Base-by-base conservation (phyloP, 2,113 vertebrate genomes). In the Syngnathus floridae region DNA sequence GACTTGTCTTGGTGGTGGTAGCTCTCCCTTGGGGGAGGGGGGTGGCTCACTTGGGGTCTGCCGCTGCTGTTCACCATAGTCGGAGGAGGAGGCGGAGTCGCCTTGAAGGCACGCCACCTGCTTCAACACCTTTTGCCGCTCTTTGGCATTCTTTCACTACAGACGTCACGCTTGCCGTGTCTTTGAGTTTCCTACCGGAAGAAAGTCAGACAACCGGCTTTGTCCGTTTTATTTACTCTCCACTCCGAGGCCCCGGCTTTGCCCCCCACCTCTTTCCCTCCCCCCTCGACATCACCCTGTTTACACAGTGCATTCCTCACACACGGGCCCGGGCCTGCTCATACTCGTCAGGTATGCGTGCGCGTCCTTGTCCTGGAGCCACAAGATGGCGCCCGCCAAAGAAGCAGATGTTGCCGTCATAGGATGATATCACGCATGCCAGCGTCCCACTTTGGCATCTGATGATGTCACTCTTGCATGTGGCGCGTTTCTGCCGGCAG, bases 291-390 rank as follows among this genome's bases (percentile, higher is more conserved):
- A n/a, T 41, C 11, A 0, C 76, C 13, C 64, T 88, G 86, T 90
- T 87, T 84, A 84, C 69, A 82, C 71, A 84, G 71, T 62, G 58
- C 79, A 89, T 88, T 90, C 84, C 82, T 87, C 62, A 56, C 62
- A 74, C 76, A 81, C 40, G 40, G 40, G 40, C 40, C 11, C 17
- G 5, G 45, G 58, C 84, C 62, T 86, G 86, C 70, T 72, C 62
- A 48, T 76, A 84, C 89, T 79, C 67, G 86, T 26, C 40, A 48
- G 54, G 62, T 75, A 70, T 77, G 82, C 36, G 5, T 61, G 37
- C 21, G 46, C 17, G 46, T 48, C 7, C 46, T 17, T 19, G 46
- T 48, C 46, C 17, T n/a, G 14, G 12, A 3, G 17, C n/a, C 38
- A 4, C 40, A 43, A 43, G 40, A 61, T 61, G 59, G 59, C 21